These are phyloP conservation scores for Ectropis grisescens DNA, from an alignment of 1,140 invertebrate genomes.

Conservation along the genomic window DNA sequence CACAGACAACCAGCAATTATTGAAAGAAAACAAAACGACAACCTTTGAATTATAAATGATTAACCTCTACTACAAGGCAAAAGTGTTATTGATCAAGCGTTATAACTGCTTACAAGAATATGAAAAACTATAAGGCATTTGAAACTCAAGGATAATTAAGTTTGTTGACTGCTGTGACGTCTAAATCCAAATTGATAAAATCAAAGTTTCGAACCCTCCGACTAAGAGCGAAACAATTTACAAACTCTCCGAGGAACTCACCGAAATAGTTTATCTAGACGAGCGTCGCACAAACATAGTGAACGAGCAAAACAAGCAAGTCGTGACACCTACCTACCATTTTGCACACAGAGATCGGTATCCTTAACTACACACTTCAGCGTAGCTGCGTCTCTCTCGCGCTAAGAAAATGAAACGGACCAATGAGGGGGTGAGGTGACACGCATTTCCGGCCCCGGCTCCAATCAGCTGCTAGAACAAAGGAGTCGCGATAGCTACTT, in stretches of 20 bases:
- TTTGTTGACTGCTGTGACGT: too few relatives aligned
- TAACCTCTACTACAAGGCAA: too few relatives aligned
- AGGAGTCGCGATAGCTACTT: slow-evolving; percentile 65
- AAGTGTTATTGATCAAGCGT: too few relatives aligned
- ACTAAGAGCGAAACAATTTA: slow-evolving; percentile 40
- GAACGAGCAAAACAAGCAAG: slow-evolving; percentile 36
- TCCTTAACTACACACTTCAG: slow-evolving; percentile 60
- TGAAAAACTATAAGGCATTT: too few relatives aligned
- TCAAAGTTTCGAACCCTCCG: slow-evolving; percentile 31
- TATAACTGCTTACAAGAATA: too few relatives aligned
- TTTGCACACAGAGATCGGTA: slow-evolving; percentile 48
- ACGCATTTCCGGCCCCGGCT: slow-evolving; percentile 67
- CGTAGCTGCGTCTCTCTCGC: slow-evolving; percentile 56
- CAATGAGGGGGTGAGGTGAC: slow-evolving; percentile 68
- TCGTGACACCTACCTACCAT: slow-evolving; percentile 49
- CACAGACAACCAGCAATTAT: too few relatives aligned
- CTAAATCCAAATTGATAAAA: slow-evolving; percentile 31
- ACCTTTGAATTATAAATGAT: too few relatives aligned
- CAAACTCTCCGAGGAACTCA: slow-evolving; percentile 33
- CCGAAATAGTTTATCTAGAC: slow-evolving; percentile 52
- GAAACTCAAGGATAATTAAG: too few relatives aligned
- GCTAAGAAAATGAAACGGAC: slow-evolving; percentile 69
- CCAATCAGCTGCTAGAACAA: slow-evolving; percentile 70
- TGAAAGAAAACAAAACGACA: too few relatives aligned
- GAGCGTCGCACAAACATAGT: slow-evolving; percentile 28